Evolutionary conservation across 1,140 invertebrate species (phyloP).

Genomic region (Eumeta japonica): DNA sequence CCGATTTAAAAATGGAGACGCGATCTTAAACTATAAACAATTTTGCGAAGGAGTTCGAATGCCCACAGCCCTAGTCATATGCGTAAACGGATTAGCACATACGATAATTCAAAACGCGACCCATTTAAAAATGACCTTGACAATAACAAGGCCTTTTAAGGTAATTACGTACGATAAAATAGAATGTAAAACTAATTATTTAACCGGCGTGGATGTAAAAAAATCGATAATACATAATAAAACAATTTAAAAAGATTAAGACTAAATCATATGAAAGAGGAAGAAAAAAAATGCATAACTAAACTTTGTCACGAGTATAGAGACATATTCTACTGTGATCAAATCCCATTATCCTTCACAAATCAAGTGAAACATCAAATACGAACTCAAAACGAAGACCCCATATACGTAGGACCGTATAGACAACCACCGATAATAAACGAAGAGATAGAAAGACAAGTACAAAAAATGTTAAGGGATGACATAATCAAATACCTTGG

Average conservation of each 20-base stretch:
- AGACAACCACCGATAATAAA: constrained; percentile 17
- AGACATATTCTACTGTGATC: constrained; percentile 19
- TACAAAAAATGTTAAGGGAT: constrained; percentile 16
- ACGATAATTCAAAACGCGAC: constrained; percentile 14
- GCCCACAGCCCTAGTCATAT: constrained; percentile 14
- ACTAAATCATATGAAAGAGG: constrained; percentile 16
- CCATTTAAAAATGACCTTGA: constrained; percentile 10
- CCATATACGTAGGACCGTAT: constrained; percentile 17
- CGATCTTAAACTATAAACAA: constrained; percentile 9
- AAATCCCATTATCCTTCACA: constrained; percentile 21
- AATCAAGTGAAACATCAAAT: constrained; percentile 20
- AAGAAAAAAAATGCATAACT: constrained; percentile 13
- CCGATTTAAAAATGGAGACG: constrained; percentile 9
- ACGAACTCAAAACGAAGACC: constrained; percentile 14
- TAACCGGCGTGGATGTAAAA: no score
- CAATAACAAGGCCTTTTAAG: constrained; percentile 9
- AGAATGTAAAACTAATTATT: background rate
- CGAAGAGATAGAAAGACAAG: constrained; percentile 18
- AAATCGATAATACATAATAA: background rate
- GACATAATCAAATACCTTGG: constrained; percentile 20
- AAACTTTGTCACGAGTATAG: constrained; percentile 15
- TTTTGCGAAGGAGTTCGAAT: constrained; percentile 14
- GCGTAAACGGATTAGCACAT: constrained; percentile 10
- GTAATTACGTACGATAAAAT: background rate
- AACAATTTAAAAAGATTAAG: constrained; percentile 1